Evolutionary conservation across 2,888 invertebrate genomes (phyloP).

Genomic region (Lasiommata megera): DNA sequence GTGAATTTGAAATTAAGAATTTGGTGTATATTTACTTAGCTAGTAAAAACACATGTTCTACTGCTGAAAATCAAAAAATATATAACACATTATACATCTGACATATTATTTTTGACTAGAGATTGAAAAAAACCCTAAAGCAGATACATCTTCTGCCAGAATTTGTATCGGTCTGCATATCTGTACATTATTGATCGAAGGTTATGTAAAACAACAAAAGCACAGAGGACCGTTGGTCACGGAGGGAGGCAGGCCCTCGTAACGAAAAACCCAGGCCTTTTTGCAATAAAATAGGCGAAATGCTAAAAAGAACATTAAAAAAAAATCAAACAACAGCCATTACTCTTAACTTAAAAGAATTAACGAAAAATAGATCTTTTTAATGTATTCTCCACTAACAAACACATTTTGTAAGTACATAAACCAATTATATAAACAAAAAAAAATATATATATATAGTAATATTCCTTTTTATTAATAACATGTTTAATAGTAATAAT

Average conservation of each 20-base stretch:
- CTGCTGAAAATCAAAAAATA: too few species aligned
- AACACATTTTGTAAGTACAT: slow-evolving; percentile 65
- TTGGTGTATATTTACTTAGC: too few species aligned
- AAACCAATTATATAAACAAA: slow-evolving; percentile 66
- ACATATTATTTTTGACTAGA: too few species aligned
- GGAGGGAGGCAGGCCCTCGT: too few species aligned
- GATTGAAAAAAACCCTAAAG: too few species aligned
- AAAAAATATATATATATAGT: slow-evolving; percentile 38
- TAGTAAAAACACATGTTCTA: too few species aligned
- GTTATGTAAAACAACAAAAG: too few species aligned
- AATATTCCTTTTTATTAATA: slow-evolving; percentile 30
- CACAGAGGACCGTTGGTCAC: neutral
- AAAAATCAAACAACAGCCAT: slow-evolving; percentile 40
- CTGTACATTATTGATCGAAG: too few species aligned
- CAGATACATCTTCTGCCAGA: too few species aligned
- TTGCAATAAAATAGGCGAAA: slow-evolving; percentile 9
- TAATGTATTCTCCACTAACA: slow-evolving; percentile 31
- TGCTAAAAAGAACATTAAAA: slow-evolving; percentile 29
- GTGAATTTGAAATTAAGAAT: too few species aligned
- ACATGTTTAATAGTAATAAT: slow-evolving; percentile 43
- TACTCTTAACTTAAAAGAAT: slow-evolving; percentile 30
- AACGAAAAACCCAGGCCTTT: neutral
- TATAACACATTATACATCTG: neutral
- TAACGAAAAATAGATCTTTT: slow-evolving; percentile 36
- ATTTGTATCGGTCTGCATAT: too few species aligned